Percentiles rank a stretch among this genome's conserved stretches.
Evolutionary conservation across 2,888 invertebrate species (phyloP).

Genomic region (Himalopsyche kuldschensis): DNA sequence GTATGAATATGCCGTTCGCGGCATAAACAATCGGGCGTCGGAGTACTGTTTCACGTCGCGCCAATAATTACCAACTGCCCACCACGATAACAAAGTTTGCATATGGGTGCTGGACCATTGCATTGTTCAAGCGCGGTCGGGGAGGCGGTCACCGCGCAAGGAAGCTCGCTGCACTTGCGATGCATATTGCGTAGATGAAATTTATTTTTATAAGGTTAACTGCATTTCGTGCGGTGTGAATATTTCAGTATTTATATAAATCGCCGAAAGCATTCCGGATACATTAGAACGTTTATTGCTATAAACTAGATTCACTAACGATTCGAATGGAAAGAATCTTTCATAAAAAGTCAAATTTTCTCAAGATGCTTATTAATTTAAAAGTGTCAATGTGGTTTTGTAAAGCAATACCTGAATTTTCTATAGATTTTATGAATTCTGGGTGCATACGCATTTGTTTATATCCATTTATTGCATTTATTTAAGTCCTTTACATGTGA

Average conservation of each 20-base stretch:
- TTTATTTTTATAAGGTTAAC: neutral
- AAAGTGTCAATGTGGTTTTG: no score
- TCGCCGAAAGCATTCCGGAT: no score
- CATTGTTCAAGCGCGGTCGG: neutral
- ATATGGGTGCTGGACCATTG: neutral
- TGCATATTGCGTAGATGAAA: neutral
- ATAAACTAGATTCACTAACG: no score
- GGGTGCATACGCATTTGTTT: no score
- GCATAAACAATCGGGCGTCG: neutral
- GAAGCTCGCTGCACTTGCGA: neutral
- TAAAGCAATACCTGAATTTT: no score
- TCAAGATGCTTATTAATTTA: no score
- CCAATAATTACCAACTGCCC: neutral
- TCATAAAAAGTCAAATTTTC: no score
- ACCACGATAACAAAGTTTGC: neutral
- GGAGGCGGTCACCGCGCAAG: neutral
- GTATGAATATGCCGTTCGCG: neutral
- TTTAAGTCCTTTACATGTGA: no score
- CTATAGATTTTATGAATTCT: no score
- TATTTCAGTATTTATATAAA: neutral
- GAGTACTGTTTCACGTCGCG: neutral
- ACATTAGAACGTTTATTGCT: no score
- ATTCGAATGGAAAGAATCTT: no score
- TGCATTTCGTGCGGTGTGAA: neutral
- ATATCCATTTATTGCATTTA: no score